phyloP scores from a whole-genome alignment of 2,113 vertebrate genomes.

The Menura novaehollandiae region DNA sequence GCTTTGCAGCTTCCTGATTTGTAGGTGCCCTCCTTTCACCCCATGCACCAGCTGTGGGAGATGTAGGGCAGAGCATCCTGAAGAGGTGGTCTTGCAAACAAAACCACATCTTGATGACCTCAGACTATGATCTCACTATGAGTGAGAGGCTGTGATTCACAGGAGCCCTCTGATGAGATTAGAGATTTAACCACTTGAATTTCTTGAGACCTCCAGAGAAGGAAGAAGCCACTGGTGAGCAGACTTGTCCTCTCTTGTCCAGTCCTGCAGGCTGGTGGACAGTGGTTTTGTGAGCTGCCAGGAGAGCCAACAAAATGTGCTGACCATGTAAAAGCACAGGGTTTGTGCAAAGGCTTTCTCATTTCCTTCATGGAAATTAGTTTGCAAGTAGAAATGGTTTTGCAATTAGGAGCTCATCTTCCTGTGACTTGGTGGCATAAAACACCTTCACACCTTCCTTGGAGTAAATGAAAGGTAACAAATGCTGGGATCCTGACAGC shows the following conservation, averaged over 20 bases:
- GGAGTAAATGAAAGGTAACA: neutral
- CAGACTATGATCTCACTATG: neutral
- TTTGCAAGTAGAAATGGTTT: conserved; percentile 26
- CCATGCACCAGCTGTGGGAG: neutral
- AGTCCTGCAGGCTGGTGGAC: neutral
- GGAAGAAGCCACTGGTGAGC: neutral
- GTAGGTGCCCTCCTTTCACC: neutral
- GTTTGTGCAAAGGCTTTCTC: neutral
- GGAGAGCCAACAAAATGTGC: neutral
- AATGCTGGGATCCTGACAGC: neutral
- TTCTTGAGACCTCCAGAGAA: neutral
- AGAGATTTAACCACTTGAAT: neutral
- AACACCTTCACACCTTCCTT: neutral
- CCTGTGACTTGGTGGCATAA: neutral
- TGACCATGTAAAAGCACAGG: neutral
- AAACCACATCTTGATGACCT: neutral
- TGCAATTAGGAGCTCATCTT: conserved; percentile 3
- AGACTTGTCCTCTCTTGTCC: neutral
- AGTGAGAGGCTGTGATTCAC: neutral
- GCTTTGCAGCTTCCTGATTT: neutral
- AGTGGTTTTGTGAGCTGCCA: conserved; percentile 17
- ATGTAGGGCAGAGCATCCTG: neutral
- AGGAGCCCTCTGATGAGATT: neutral
- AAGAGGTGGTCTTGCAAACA: neutral
- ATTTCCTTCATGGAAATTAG: neutral